Conservation (phyloP, 2,113 vertebrate genomes). For the Probosciger aterrimus region DNA sequence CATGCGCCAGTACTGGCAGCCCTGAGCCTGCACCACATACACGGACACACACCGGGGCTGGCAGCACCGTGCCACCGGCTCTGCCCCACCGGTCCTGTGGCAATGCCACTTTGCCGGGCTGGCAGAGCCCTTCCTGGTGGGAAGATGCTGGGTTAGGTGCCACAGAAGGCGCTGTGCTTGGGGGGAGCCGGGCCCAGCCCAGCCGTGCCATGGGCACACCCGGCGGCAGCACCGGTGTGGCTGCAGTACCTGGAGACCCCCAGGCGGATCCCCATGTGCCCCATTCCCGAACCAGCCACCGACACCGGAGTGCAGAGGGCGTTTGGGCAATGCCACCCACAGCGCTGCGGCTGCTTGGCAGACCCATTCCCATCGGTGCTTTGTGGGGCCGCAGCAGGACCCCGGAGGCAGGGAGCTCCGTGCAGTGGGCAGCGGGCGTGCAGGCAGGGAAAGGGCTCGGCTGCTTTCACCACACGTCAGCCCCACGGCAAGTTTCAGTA, state of each 20-base stretch:
- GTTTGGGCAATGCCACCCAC: background rate
- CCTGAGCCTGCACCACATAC: background rate
- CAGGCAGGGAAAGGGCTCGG: background rate
- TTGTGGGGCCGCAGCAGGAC: too few species aligned
- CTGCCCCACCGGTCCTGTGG: background rate
- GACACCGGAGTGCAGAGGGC: accelerated
- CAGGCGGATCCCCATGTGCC: accelerated
- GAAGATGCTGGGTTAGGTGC: accelerated
- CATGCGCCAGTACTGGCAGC: background rate
- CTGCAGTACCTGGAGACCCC: accelerated
- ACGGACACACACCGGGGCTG: accelerated
- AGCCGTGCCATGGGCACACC: accelerated
- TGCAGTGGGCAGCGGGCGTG: background rate
- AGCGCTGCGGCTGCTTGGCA: accelerated
- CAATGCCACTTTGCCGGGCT: accelerated
- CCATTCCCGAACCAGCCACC: background rate
- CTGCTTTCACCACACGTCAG: background rate
- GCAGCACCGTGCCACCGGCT: background rate
- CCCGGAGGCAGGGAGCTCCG: background rate
- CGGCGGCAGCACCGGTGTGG: accelerated
- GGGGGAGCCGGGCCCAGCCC: background rate
- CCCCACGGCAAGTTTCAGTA: slow-evolving; percentile 20
- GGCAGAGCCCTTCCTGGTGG: background rate
- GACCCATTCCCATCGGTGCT: accelerated
- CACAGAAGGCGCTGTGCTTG: accelerated